Evolutionary conservation across 92 coral and sea anemone species (phyloP).

Genomic region (Isaurus tuberculatus): DNA sequence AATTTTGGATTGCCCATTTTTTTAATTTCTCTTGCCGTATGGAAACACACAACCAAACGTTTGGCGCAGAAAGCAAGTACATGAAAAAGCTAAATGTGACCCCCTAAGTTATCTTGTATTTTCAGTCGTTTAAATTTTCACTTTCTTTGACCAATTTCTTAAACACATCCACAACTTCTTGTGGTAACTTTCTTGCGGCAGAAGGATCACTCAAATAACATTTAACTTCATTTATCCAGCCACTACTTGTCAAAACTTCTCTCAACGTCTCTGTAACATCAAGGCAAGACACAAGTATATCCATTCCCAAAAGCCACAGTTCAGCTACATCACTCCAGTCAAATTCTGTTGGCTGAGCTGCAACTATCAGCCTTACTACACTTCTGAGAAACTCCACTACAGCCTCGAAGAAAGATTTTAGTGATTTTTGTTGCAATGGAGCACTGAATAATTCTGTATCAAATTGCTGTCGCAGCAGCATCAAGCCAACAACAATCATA

Average conservation of each 20-base stretch:
- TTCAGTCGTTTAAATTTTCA: background rate
- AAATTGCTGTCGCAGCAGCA: slow-evolving; percentile 61
- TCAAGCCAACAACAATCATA: slow-evolving; percentile 76
- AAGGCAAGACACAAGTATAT: slow-evolving; percentile 62
- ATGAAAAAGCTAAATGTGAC: too few species aligned
- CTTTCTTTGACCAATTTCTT: slow-evolving; percentile 20
- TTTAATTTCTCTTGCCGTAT: too few species aligned
- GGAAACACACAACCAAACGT: too few species aligned
- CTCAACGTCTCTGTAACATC: slow-evolving; percentile 27
- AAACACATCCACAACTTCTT: slow-evolving; percentile 16
- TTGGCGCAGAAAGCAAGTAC: too few species aligned
- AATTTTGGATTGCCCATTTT: too few species aligned
- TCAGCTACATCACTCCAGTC: slow-evolving; percentile 78
- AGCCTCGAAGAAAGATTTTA: slow-evolving; percentile 47
- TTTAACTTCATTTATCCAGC: slow-evolving; percentile 66
- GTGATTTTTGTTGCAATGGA: background rate
- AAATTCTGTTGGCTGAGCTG: background rate
- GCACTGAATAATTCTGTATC: background rate
- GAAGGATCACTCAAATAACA: background rate
- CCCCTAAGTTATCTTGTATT: background rate
- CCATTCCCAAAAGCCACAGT: slow-evolving; percentile 87
- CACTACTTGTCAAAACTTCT: slow-evolving; percentile 48
- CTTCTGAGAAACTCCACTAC: slow-evolving; percentile 66
- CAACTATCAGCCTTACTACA: slow-evolving; percentile 19
- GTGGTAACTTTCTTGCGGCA: background rate